Conservation (phyloP, 2,797 vertebrate genomes). For the Galagoides demidoff region DNA sequence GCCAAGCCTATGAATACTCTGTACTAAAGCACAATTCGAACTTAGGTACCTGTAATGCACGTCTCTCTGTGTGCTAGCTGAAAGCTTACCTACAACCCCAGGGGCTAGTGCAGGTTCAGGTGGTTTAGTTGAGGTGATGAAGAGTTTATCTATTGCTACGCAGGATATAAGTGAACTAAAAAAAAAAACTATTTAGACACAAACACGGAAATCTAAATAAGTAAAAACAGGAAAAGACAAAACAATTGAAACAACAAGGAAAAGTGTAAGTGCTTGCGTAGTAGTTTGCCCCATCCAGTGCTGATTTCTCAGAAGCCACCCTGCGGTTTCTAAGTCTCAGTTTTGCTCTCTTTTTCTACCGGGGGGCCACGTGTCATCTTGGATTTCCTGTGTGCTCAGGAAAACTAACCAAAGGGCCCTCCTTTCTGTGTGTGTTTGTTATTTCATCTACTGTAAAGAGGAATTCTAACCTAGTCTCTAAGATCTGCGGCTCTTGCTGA, state of each 20-base stretch:
- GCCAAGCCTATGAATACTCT: not conserved
- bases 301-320: not conserved
- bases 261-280: not conserved
- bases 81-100: not conserved
- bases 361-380: not conserved
- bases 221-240: not conserved
- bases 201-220: not conserved
- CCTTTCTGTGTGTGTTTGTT: not conserved
- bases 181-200: not conserved
- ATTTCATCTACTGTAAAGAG: not conserved
- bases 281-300: not conserved
- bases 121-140: not conserved
- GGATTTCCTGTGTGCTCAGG: not conserved
- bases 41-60: not conserved
- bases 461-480: not conserved
- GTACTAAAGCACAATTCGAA: not conserved
- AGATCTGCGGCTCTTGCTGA: not conserved
- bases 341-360: not conserved
- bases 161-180: not conserved
- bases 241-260: not conserved
- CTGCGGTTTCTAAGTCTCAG: not conserved
- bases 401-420: not conserved
- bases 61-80: not conserved
- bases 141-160: not conserved
- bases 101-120: not conserved